phyloP scores from a whole-genome alignment of 2,113 vertebrate species.

The Platycercus adscitus region DNA sequence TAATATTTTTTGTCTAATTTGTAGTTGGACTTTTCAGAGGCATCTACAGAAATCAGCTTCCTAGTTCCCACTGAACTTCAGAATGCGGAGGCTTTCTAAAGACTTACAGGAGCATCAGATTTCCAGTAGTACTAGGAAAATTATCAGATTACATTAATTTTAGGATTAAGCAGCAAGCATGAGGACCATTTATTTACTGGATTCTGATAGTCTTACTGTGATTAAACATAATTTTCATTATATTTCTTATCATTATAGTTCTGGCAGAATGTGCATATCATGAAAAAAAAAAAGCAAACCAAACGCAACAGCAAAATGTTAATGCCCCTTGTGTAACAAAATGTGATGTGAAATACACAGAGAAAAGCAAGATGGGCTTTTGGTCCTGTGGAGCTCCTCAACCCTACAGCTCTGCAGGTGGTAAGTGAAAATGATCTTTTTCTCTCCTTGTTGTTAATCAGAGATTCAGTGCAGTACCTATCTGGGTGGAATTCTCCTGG shows the following conservation, averaged over 20 bases:
- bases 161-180: neutral
- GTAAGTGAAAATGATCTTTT: neutral
- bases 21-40: neutral
- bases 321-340: neutral
- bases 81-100: neutral
- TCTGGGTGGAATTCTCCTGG: neutral
- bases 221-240: neutral
- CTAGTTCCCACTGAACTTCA: neutral
- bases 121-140: neutral
- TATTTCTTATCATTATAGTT: neutral
- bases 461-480: too few relatives aligned
- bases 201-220: neutral
- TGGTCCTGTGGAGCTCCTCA: neutral
- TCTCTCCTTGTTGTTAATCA: neutral
- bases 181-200: neutral
- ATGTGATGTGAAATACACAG: neutral
- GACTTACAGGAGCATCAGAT: neutral
- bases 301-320: neutral
- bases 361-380: neutral
- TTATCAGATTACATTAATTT: neutral
- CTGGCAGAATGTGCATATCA: rapidly evolving
- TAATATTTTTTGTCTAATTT: neutral
- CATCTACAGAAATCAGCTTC: neutral
- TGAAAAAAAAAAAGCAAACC: neutral
- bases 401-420: neutral